These are phyloP conservation scores for Hyles lineata DNA, from an alignment of 2,888 invertebrate genomes.

Conservation along the genomic window DNA sequence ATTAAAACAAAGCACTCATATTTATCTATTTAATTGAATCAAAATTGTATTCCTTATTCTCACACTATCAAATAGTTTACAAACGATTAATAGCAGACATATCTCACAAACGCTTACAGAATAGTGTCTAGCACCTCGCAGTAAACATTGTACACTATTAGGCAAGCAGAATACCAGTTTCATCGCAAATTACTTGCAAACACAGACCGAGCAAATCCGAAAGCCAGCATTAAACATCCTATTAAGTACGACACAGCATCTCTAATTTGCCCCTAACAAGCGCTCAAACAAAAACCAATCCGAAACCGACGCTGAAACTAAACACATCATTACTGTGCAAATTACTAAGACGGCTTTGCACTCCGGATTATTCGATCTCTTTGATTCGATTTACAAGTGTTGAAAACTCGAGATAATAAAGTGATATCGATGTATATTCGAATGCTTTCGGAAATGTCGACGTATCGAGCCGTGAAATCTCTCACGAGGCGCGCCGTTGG, in stretches of 20 bases:
- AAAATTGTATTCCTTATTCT: not conserved
- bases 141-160: conserved; percentile 31
- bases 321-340: conserved; percentile 36
- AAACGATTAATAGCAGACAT: not conserved
- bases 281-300: conserved; percentile 30
- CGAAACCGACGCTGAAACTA: conserved; percentile 32
- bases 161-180: not conserved
- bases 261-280: conserved; percentile 22
- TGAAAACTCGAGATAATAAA: conserved; percentile 36
- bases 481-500: conserved; percentile 44
- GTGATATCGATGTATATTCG: conserved; percentile 37
- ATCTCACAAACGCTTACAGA: not conserved
- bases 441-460: conserved; percentile 40
- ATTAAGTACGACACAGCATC: conserved; percentile 24
- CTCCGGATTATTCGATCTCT: conserved; percentile 26
- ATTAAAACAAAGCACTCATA: no score
- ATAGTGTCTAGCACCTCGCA: not conserved
- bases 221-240: conserved; percentile 26
- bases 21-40: no score
- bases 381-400: conserved; percentile 28
- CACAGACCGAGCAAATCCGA: conserved; percentile 17
- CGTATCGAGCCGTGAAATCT: conserved; percentile 62
- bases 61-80: not conserved
- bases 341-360: conserved; percentile 23
- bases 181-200: conserved; percentile 27